phyloP scores from a whole-genome alignment of 2,113 vertebrate genomes.

The Bufo bufo region DNA sequence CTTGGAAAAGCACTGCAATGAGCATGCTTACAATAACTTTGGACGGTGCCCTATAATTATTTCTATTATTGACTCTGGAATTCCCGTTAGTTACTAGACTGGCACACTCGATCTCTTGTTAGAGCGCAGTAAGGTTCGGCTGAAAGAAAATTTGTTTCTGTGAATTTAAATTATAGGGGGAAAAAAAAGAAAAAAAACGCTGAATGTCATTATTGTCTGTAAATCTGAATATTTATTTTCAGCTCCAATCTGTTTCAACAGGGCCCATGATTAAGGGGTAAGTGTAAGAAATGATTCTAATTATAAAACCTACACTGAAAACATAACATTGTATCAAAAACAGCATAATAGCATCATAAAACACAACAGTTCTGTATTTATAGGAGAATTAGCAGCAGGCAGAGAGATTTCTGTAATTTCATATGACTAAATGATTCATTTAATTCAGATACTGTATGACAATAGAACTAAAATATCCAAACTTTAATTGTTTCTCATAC shows the following conservation, averaged over 20 bases:
- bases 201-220: neutral
- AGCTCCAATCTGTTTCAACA: neutral
- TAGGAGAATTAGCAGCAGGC: neutral
- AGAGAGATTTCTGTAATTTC: neutral
- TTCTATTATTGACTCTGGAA: neutral
- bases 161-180: neutral
- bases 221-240: neutral
- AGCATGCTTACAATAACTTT: neutral
- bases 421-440: conserved; percentile 27
- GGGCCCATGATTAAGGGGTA: conserved; percentile 7
- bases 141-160: neutral
- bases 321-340: conserved; percentile 19
- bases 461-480: neutral
- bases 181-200: neutral
- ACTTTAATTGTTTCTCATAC: neutral
- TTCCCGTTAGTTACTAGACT: neutral
- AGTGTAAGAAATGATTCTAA: conserved; percentile 14
- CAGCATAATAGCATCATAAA: conserved; percentile 12
- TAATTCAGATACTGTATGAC: neutral
- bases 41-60: neutral
- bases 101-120: neutral
- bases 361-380: neutral
- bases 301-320: neutral
- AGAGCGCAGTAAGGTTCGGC: neutral
- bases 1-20: neutral